Evolutionary conservation across 2,797 vertebrate genomes (phyloP).

Genomic region (Cyclopterus lumpus): DNA sequence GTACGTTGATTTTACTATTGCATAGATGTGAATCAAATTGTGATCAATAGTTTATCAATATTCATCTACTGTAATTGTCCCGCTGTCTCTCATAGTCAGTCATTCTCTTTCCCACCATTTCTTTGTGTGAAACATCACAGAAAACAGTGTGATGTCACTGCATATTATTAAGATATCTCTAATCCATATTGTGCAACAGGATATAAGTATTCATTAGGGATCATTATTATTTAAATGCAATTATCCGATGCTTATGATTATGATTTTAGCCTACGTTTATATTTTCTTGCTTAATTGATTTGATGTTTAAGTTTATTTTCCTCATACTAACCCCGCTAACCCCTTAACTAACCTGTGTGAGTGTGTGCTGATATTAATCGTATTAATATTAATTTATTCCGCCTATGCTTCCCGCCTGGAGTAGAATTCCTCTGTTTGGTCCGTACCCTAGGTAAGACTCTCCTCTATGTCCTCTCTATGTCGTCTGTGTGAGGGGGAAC

Average conservation of each 20-base stretch:
- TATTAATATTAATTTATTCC: slow-evolving; percentile 96
- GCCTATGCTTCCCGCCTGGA: slow-evolving; percentile 98
- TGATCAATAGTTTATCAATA: slow-evolving; percentile 19
- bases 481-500: slow-evolving; percentile 70
- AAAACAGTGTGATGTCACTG: slow-evolving; percentile 1
- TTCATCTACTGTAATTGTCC: slow-evolving; percentile 29
- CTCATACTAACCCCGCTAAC: slow-evolving; percentile 72
- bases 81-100: slow-evolving; percentile 56
- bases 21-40: slow-evolving; percentile 28
- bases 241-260: slow-evolving; percentile 1
- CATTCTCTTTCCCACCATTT: slow-evolving; percentile 48
- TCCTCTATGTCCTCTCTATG: slow-evolving; percentile 83
- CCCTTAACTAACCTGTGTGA: slow-evolving; percentile 73
- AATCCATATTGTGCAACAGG: slow-evolving; percentile 1
- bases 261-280: slow-evolving; percentile 25
- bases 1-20: slow-evolving; percentile 8
- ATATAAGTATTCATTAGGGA: background rate
- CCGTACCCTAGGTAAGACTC: slow-evolving; percentile 99
- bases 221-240: slow-evolving; percentile 1
- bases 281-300: slow-evolving; percentile 15
- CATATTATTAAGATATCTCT: slow-evolving; percentile 6
- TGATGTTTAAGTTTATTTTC: slow-evolving; percentile 45
- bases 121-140: slow-evolving; percentile 28
- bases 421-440: slow-evolving; percentile 99
- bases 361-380: slow-evolving; percentile 79